These are phyloP conservation scores for Psilopogon haemacephalus DNA, from an alignment of 2,113 vertebrate species.

Conservation along the genomic window DNA sequence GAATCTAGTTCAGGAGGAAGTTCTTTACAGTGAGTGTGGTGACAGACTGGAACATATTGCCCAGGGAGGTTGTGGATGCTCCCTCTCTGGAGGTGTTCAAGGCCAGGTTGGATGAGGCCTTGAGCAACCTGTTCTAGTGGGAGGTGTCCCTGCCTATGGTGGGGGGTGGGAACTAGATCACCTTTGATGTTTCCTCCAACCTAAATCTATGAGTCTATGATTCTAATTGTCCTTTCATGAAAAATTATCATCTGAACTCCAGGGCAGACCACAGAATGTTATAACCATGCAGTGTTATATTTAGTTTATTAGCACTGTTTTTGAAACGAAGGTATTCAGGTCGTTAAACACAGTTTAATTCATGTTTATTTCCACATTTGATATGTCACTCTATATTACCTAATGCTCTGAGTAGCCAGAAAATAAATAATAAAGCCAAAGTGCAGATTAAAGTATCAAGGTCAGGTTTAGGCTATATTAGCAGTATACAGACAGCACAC, in stretches of 20 bases:
- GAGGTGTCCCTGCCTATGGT: too few relatives aligned
- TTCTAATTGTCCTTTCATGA: too few relatives aligned
- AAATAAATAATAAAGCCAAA: slow-evolving; percentile 32
- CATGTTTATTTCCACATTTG: background rate
- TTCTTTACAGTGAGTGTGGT: too few relatives aligned
- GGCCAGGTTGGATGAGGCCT: too few relatives aligned
- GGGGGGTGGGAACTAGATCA: too few relatives aligned
- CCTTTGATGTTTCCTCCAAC: too few relatives aligned
- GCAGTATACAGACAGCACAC: background rate
- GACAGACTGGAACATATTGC: too few relatives aligned
- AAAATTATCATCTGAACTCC: background rate
- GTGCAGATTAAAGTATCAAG: background rate
- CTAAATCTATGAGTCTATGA: too few relatives aligned
- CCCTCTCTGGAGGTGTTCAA: too few relatives aligned
- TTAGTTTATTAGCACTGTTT: slow-evolving; percentile 47
- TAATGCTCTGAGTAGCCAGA: slow-evolving; percentile 13
- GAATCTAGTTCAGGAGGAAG: too few relatives aligned
- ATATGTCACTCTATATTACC: slow-evolving; percentile 3
- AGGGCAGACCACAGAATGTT: background rate
- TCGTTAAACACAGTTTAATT: background rate
- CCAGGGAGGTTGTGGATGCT: too few relatives aligned
- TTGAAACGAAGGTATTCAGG: background rate
- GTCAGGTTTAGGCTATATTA: background rate
- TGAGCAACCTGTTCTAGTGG: too few relatives aligned
- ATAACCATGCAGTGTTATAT: background rate